Conservation (phyloP, 2,113 vertebrate genomes). For the Hippolais icterina region DNA sequence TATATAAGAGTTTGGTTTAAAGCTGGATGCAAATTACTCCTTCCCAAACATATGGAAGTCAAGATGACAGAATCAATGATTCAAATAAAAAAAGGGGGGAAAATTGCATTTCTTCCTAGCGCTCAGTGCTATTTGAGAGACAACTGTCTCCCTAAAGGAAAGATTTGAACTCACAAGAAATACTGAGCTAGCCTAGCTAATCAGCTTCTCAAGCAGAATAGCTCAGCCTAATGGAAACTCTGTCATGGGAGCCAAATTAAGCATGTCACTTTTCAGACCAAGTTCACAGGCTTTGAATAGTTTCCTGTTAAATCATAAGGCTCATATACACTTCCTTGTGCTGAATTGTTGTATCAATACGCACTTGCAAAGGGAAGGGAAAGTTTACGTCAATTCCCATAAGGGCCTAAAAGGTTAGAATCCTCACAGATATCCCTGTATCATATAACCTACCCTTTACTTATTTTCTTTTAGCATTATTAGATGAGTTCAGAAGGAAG, state of each 20-base stretch:
- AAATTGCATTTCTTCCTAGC: background rate
- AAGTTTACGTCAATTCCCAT: background rate
- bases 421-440: background rate
- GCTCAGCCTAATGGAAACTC: background rate
- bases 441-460: background rate
- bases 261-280: constrained; percentile 33
- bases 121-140: background rate
- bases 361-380: background rate
- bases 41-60: background rate
- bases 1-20: background rate
- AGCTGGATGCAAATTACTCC: background rate
- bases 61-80: background rate
- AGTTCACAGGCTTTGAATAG: constrained; percentile 37
- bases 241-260: constrained; percentile 23
- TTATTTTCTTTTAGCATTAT: background rate
- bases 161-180: background rate
- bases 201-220: background rate
- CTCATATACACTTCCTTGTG: background rate
- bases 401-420: background rate
- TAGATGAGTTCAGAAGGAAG: background rate
- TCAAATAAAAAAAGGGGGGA: fast-evolving
- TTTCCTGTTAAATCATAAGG: constrained; percentile 26
- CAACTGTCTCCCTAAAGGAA: background rate
- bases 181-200: background rate
- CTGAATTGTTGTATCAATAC: background rate